A percentile compares a stretch with the other conserved stretches of the same genome.
phyloP scores from a whole-genome alignment of 2,113 vertebrate species.

The Spilogale gracilis region DNA sequence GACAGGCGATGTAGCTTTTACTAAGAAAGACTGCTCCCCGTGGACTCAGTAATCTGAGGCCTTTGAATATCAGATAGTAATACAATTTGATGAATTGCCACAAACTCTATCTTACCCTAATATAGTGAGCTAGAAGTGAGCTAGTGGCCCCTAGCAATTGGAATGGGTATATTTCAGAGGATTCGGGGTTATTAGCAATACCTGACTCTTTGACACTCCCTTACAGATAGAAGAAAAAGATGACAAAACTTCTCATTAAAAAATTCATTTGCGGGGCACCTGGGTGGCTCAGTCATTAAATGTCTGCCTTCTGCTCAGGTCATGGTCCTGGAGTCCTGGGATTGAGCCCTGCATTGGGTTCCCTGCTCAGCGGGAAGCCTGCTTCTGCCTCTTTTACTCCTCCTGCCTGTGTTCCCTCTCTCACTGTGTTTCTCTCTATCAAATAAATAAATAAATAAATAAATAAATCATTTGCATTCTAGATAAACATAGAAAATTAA shows the following conservation, averaged over 20 bases:
- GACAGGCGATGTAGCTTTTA: not conserved
- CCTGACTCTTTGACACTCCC: not conserved
- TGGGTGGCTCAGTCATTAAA: too few species aligned
- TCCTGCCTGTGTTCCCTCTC: too few species aligned
- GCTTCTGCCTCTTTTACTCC: too few species aligned
- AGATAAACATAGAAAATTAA: slow-evolving; percentile 40
- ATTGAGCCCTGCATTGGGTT: too few species aligned
- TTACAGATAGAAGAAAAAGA: not conserved
- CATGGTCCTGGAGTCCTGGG: too few species aligned
- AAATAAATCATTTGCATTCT: not conserved
- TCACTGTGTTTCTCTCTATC: too few species aligned
- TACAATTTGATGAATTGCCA: not conserved
- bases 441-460: too few species aligned
- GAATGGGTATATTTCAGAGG: not conserved
- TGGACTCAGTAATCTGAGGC: not conserved
- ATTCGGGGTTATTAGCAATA: not conserved
- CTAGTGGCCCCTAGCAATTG: not conserved
- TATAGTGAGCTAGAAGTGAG: not conserved
- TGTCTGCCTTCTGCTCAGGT: too few species aligned
- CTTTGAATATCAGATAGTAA: not conserved
- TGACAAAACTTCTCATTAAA: not conserved
- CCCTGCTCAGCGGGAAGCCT: too few species aligned
- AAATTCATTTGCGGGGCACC: not conserved
- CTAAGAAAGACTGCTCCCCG: not conserved
- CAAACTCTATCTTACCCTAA: not conserved